Evolutionary conservation across 2,797 vertebrate genomes (phyloP).

Genomic region (Chromobotia macracanthus): DNA sequence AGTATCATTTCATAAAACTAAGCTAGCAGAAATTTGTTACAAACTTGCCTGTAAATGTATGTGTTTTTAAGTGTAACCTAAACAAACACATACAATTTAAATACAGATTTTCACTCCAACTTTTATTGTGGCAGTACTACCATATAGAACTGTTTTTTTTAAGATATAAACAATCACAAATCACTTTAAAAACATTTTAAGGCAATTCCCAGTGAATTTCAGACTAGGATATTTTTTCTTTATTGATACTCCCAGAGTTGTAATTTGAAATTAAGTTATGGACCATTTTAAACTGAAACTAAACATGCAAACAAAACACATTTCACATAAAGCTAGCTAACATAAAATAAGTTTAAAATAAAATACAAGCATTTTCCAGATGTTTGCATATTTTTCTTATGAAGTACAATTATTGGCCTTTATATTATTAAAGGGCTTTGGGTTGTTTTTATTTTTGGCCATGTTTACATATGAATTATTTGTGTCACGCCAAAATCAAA

Average conservation of each 20-base stretch:
- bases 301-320: conserved; percentile 76
- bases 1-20: background rate
- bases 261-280: conserved; percentile 80
- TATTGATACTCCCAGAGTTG: conserved; percentile 86
- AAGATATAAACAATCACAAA: conserved; percentile 96
- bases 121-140: conserved; percentile 92
- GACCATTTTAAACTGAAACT: conserved; percentile 70
- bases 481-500: background rate
- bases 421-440: conserved; percentile 29
- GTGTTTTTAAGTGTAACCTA: background rate
- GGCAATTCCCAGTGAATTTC: conserved; percentile 86
- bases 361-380: conserved; percentile 44
- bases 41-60: background rate
- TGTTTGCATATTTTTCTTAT: conserved; percentile 58
- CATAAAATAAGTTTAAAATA: conserved; percentile 7
- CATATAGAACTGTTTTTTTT: conserved; percentile 93
- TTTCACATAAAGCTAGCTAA: conserved; percentile 35
- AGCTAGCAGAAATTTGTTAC: background rate
- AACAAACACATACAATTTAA: background rate
- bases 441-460: conserved; percentile 13
- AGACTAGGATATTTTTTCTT: conserved; percentile 73
- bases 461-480: conserved; percentile 17
- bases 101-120: conserved; percentile 50
- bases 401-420: conserved; percentile 43
- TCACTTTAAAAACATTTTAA: conserved; percentile 96